Evolutionary conservation across 2,888 invertebrate genomes (phyloP).

Genomic region (Gastrophysa polygoni): DNA sequence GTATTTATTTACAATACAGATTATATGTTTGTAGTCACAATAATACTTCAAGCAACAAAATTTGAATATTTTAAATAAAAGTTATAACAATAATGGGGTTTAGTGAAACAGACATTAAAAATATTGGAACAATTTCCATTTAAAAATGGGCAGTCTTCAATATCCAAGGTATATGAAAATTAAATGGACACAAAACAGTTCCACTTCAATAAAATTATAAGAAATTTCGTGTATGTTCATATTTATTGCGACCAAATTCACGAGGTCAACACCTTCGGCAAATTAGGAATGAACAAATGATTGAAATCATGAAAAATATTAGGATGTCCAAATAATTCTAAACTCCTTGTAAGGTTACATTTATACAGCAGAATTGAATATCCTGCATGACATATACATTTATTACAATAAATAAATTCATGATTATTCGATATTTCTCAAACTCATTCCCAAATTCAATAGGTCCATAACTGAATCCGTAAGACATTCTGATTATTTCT

Average conservation of each 20-base stretch:
- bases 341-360: slow-evolving; percentile 9
- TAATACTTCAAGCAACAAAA: slow-evolving; percentile 36
- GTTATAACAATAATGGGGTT: slow-evolving; percentile 28
- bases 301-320: background rate
- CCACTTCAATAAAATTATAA: background rate
- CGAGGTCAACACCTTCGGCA: no score
- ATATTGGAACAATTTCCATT: slow-evolving; percentile 25
- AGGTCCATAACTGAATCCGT: no score
- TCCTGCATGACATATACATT: slow-evolving; percentile 11
- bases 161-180: slow-evolving; percentile 15
- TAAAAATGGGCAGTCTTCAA: slow-evolving; percentile 42
- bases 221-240: background rate
- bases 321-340: slow-evolving; percentile 1
- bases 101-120: slow-evolving; percentile 21
- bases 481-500: no score
- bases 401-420: slow-evolving; percentile 7
- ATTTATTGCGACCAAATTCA: no score
- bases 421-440: slow-evolving; percentile 9
- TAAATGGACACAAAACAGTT: background rate
- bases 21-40: slow-evolving; percentile 31
- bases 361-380: background rate
- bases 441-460: background rate
- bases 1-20: slow-evolving; percentile 47
- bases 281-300: background rate
- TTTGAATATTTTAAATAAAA: slow-evolving; percentile 13